Evolutionary conservation across 2,888 invertebrate species (phyloP).

Genomic region (Athrips mouffetella): DNA sequence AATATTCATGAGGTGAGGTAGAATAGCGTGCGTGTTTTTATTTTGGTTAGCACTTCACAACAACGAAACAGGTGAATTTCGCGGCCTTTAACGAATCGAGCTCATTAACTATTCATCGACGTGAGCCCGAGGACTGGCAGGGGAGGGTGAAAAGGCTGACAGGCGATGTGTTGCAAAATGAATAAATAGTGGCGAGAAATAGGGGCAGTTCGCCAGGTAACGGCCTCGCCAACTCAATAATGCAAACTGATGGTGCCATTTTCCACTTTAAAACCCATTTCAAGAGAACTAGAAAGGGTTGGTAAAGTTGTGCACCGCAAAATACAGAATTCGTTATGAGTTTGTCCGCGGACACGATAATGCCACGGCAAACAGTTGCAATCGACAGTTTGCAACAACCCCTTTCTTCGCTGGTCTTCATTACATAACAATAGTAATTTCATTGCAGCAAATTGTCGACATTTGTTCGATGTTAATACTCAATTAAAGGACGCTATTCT

Average conservation of each 20-base stretch:
- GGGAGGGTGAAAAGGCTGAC: conserved; percentile 67
- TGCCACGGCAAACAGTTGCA: conserved; percentile 65
- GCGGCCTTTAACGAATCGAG: conserved; percentile 69
- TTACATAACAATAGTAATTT: conserved; percentile 39
- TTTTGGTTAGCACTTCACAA: conserved; percentile 62
- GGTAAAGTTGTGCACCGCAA: conserved; percentile 41
- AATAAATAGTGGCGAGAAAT: conserved; percentile 76
- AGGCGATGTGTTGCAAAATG: conserved; percentile 75
- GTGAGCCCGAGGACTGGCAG: conserved; percentile 57
- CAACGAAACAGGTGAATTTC: conserved; percentile 58
- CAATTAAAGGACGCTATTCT: background rate
- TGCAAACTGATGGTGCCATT: conserved; percentile 44
- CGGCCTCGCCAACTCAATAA: conserved; percentile 63
- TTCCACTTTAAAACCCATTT: conserved; percentile 30
- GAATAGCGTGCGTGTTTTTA: conserved; percentile 49
- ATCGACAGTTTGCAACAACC: conserved; percentile 65
- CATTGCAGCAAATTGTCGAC: conserved; percentile 7
- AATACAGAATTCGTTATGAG: conserved; percentile 60
- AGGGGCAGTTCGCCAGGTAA: conserved; percentile 71
- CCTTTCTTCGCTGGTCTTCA: conserved; percentile 38
- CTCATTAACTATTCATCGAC: conserved; percentile 70
- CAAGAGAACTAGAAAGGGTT: conserved; percentile 33
- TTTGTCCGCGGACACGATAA: conserved; percentile 65
- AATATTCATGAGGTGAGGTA: background rate
- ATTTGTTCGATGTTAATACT: conserved; percentile 19